phyloP scores from a whole-genome alignment of 2,113 vertebrate genomes.

The Candoia aspera region DNA sequence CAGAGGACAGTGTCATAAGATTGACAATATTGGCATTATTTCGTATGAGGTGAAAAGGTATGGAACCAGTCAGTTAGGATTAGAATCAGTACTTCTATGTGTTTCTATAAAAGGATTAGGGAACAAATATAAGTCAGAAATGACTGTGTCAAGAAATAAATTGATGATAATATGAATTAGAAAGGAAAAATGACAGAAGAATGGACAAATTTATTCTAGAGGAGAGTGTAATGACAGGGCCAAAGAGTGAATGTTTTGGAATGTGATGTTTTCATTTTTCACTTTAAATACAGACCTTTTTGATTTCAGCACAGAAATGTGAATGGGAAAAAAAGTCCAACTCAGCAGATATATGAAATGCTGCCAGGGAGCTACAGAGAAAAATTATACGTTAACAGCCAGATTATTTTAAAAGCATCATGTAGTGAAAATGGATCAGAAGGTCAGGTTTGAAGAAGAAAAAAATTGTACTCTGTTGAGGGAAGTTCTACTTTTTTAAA shows the following conservation, averaged over 20 bases:
- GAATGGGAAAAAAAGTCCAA: slow-evolving; percentile 29
- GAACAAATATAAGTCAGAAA: slow-evolving; percentile 58
- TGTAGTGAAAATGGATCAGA: slow-evolving; percentile 14
- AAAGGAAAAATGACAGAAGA: slow-evolving; percentile 62
- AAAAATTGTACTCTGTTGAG: background rate
- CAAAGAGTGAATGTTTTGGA: slow-evolving; percentile 63
- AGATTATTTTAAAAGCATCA: slow-evolving; percentile 12
- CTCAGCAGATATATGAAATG: background rate
- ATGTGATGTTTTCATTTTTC: slow-evolving; percentile 67
- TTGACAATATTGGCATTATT: background rate
- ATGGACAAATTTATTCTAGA: slow-evolving; percentile 65
- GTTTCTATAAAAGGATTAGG: slow-evolving; percentile 61
- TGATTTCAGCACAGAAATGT: slow-evolving; percentile 49
- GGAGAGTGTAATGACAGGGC: slow-evolving; percentile 49
- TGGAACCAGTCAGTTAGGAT: slow-evolving; percentile 47
- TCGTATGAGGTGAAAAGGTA: slow-evolving; percentile 8
- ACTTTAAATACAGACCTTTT: slow-evolving; percentile 52
- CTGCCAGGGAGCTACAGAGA: background rate
- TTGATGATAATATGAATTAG: slow-evolving; percentile 69
- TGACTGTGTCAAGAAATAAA: slow-evolving; percentile 71
- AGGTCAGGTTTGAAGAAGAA: background rate
- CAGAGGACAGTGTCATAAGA: background rate
- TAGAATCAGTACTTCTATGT: slow-evolving; percentile 47
- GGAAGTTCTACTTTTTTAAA: fast-evolving
- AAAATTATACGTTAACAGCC: slow-evolving; percentile 27